Base-by-base conservation (phyloP, 2,888 invertebrate species). In the Aleiodes alternator region DNA sequence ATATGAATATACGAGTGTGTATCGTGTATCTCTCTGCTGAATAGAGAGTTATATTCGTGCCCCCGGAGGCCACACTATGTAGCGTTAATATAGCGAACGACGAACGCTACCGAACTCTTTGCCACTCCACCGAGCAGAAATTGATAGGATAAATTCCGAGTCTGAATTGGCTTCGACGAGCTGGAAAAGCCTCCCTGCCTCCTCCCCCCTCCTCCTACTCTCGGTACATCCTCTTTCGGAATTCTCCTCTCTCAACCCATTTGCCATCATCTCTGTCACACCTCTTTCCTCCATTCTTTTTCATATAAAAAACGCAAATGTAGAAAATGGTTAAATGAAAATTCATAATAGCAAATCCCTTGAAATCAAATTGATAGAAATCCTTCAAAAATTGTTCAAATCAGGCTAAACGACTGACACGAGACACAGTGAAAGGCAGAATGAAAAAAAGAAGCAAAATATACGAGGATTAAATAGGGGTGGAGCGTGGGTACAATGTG, bases 91-190 rank as follows among this genome's bases (percentile, higher is more conserved):
- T 85, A 88, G 88, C 87, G 87, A 86, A 87, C 85, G 85, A 84
- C 85, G 86, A 87, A 88, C 91, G 90, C 90, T 91, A 84, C 86
- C 86, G 87, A 88, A 90, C 91, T 91, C 91, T 91, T 92, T 92
- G 91, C 91, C 91, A 90, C 91, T 91, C 91, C 91, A 91, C 90
- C 91, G 91, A 91, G 91, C 92, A 91, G 92, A 92, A 92, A 92
- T 92, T 92, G 92, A 92, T 92, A 91, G 91, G 92, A 92, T 92
- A 92, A 92, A 92, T 92, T 92, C 92, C 91, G 91, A 91, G 90
- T 91, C 91, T 91, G 91, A 92, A 92, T 92, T 91, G 91, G 91
- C 91, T 90, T 90, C 91, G 90, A 88, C 91, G 91, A 91, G 91
- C 90, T 90, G 91, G 90, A 90, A 91, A 91, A 87, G 88, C 86